phyloP scores from a whole-genome alignment of 2,888 invertebrate species.

The Cosmia trapezina region DNA sequence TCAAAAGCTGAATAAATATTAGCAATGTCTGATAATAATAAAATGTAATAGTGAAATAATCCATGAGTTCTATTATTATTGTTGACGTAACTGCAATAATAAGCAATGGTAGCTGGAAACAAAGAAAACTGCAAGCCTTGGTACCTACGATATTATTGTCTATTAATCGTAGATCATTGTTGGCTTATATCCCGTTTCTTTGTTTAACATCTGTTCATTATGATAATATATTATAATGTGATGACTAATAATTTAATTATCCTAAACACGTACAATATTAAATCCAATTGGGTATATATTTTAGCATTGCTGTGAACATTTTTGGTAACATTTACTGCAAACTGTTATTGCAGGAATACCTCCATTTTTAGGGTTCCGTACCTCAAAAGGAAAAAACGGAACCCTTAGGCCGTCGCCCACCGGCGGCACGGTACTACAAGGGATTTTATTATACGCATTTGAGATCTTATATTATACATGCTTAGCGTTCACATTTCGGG shows the following conservation, averaged over 20 bases:
- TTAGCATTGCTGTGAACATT: neutral
- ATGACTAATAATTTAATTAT: slow-evolving; percentile 3
- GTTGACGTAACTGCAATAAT: slow-evolving; percentile 42
- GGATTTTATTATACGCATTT: no score
- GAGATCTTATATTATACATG: no score
- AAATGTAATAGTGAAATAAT: slow-evolving; percentile 28
- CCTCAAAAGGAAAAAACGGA: no score
- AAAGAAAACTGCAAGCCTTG: slow-evolving; percentile 18
- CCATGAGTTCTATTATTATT: slow-evolving; percentile 37
- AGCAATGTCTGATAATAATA: slow-evolving; percentile 14
- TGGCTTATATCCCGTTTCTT: neutral
- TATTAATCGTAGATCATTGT: neutral
- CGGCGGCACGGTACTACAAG: no score
- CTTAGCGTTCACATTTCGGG: no score
- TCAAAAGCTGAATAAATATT: slow-evolving; percentile 12
- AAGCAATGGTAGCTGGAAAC: slow-evolving; percentile 20
- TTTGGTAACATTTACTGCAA: neutral
- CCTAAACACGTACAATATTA: neutral
- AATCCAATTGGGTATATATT: neutral
- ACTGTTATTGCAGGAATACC: neutral
- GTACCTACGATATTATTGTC: neutral
- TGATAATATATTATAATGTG: neutral
- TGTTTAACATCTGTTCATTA: neutral
- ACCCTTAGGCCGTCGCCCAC: no score
- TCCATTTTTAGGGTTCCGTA: no score